Evolutionary conservation across 2,797 vertebrate species (phyloP), one percentile per base, ranked within the genome.

Genomic region (Steatocranus sp.): DNA sequence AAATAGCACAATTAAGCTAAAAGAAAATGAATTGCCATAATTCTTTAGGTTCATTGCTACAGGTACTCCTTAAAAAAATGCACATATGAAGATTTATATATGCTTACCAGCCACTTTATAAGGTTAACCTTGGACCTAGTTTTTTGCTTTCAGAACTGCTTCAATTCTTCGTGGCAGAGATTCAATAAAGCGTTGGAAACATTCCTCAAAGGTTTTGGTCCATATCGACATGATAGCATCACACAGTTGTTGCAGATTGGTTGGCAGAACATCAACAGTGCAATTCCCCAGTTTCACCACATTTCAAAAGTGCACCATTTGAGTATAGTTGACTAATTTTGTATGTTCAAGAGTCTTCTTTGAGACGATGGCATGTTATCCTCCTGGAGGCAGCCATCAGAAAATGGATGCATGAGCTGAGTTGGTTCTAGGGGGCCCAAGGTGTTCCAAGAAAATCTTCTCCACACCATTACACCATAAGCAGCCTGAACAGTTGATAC

Each of bases 181-280:
- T 58, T 58, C 56, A 3, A 58, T 17, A 58, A n/a, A 34, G 54
- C 2, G 4, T 34, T 58, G 54, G 27, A 58, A 58, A 32, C 15
- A 56, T 30, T 10, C 53, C 27, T 58, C 27, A 58, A 6, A 58
- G 27, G 11, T 11, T 58, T 32, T 58, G 30, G 17, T 58, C 17
- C 17, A 58, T 32, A 32, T 58, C 17, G 5, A 58, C 30, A 58
- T 0, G 6, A 58, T 0, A 18, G 17, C 27, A 32, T 58, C 27
- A 58, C 27, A 18, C 54, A 58, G 54, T 58, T 58, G 54, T 11
- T 58, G 2, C 54, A 58, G 15, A 6, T 58, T 58, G 54, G 54
- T 58, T 58, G 27, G 54, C 27, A 32, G 54, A 27, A 58, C 54
- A 18, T 32, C 27, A 30, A 58, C 54, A 58, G 27, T 18, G 54